phyloP scores from a whole-genome alignment of 1,140 invertebrate genomes.

The Lanistes nyassanus region DNA sequence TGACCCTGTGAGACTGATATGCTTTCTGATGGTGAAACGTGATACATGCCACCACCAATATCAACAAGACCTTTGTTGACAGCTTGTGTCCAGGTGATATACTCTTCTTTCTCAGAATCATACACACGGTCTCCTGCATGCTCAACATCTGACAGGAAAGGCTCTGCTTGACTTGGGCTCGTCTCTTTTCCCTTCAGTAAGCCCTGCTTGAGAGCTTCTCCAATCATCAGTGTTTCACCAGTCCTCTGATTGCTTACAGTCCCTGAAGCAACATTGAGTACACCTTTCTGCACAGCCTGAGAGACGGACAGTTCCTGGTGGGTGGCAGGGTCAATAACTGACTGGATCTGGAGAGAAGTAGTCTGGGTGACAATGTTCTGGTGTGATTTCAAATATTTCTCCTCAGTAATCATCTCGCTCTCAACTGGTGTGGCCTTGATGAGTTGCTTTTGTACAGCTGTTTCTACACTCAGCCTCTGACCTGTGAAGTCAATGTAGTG shows the following conservation, averaged over 20 bases:
- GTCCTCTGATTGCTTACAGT: conserved; percentile 74
- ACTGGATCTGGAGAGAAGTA: conserved; percentile 48
- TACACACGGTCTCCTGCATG: conserved; percentile 64
- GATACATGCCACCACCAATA: conserved; percentile 79
- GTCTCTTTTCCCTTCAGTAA: conserved; percentile 71
- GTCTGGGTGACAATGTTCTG: conserved; percentile 47
- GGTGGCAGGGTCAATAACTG: conserved; percentile 55
- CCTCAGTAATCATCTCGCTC: conserved; percentile 37
- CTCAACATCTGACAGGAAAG: not conserved
- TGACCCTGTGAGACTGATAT: conserved; percentile 81
- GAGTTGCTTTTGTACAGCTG: conserved; percentile 69
- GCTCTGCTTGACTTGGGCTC: conserved; percentile 12
- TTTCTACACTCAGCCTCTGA: conserved; percentile 76
- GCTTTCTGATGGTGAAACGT: conserved; percentile 76
- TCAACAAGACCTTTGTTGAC: conserved; percentile 80
- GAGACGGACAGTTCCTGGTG: conserved; percentile 83
- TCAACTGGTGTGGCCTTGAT: conserved; percentile 47
- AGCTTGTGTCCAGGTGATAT: conserved; percentile 78
- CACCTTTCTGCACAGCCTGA: conserved; percentile 80
- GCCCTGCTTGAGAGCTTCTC: conserved; percentile 81
- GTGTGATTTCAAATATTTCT: conserved; percentile 35
- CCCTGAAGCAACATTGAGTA: conserved; percentile 51
- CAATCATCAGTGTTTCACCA: conserved; percentile 74
- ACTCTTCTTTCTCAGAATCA: conserved; percentile 69
- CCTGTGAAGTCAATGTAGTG: conserved; percentile 78